These are phyloP conservation scores for Gorsachius goisagi DNA, from an alignment of 2,113 vertebrate genomes.

Conservation along the genomic window DNA sequence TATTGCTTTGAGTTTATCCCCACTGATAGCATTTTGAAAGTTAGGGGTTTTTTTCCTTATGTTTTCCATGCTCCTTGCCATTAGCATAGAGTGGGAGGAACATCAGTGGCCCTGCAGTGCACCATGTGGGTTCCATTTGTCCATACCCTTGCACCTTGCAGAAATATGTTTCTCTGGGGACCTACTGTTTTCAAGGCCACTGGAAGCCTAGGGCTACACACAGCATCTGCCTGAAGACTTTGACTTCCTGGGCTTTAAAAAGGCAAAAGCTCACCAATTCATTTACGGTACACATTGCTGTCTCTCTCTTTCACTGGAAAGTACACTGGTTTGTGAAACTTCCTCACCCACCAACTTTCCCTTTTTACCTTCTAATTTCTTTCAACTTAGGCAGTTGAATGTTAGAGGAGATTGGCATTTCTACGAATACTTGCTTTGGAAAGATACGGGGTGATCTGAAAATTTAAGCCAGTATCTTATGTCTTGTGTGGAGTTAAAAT, in stretches of 20 bases:
- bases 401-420: not conserved
- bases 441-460: not conserved
- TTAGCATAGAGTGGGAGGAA: not conserved
- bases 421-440: not conserved
- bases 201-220: not conserved
- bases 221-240: not conserved
- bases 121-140: not conserved
- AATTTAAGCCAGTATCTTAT: not conserved
- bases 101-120: not conserved
- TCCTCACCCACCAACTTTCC: not conserved
- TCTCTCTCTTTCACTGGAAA: not conserved
- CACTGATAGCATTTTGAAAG: not conserved
- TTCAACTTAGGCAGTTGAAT: not conserved
- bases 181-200: not conserved
- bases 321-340: not conserved
- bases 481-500: not conserved
- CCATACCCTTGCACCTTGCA: not conserved
- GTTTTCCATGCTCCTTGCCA: not conserved
- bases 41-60: fast-evolving
- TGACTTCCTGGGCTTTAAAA: not conserved
- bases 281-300: not conserved
- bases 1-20: not conserved
- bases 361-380: not conserved
- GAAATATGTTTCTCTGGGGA: not conserved
- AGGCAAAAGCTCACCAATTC: not conserved